Base-by-base conservation (phyloP, 2,888 invertebrate species). In the Lithodes maja region DNA sequence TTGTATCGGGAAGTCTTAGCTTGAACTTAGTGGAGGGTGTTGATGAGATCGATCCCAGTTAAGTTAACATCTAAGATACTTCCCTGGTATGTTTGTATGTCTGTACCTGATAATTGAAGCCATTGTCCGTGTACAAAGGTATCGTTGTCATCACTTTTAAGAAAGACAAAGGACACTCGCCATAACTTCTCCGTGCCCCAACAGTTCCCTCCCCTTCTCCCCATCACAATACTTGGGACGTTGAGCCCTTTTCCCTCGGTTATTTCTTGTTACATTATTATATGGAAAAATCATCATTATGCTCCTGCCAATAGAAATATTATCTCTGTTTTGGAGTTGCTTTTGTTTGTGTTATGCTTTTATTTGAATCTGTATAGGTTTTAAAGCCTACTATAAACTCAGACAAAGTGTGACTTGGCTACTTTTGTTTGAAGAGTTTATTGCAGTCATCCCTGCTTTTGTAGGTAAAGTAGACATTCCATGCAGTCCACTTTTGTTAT, bases 81-180 rank as follows among this genome's bases (percentile, higher is more conserved):
- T 55, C 83, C 87, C 87, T 83, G 75, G 82, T 79, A 83, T 87
- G 87, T 83, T 83, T 87, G 87, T 87, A 86, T 87, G 87, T 87
- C 87, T 87, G 87, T 87, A 87, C 87, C 87, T 87, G 87, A 87
- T 83, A 79, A 87, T 86, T 83, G 71, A 87, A 87, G 87, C 87
- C 87, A 87, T 87, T 87, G 83, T 87, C 87, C 74, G 83, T 84
- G 87, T 87, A 87, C 87, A 87, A 87, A 83, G 87, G 87, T 87
- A 84, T 87, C 87, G 83, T 83, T 83, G 87, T 87, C 87, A 87
- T 83, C 83, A 84, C 71, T 87, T 78, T 33, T 80, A 87, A 79
- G 87, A 87, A 87, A 87, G 87, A 87, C 87, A 87, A 87, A 87
- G 87, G 87, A 87, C 87, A 87, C 87, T 83, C 74, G 83, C 87